Evolutionary conservation across 2,888 invertebrate genomes (phyloP).

Genomic region (Stramonita haemastoma): DNA sequence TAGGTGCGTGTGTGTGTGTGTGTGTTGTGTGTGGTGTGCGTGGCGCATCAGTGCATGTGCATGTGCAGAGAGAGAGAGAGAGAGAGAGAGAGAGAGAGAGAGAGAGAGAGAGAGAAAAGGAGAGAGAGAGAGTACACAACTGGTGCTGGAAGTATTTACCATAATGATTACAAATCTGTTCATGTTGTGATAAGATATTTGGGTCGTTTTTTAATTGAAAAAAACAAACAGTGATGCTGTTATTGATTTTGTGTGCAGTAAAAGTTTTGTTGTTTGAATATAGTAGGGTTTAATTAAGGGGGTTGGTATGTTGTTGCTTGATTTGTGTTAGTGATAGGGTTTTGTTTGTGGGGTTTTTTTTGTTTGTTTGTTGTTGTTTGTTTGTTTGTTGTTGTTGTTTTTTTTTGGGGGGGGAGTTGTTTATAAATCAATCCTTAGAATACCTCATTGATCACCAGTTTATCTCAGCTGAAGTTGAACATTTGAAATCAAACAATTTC

Average conservation of each 20-base stretch:
- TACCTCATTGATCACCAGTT: no score
- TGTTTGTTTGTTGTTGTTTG: neutral
- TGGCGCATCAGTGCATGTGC: no score
- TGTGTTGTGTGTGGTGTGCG: no score
- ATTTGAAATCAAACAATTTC: no score
- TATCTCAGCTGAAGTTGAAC: no score
- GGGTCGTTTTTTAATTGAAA: neutral
- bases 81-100: slow-evolving; percentile 10
- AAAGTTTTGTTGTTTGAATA: neutral
- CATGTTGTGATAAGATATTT: neutral
- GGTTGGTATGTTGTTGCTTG: neutral
- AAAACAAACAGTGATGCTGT: neutral
- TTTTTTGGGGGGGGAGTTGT: no score
- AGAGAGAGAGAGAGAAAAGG: no score
- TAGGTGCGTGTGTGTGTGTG: neutral
- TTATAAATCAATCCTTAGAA: no score
- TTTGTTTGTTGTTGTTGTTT: no score
- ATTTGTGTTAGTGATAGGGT: no score
- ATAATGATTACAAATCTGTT: neutral
- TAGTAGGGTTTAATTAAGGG: neutral
- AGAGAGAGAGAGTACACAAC: neutral
- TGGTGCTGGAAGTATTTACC: neutral
- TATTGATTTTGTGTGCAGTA: neutral
- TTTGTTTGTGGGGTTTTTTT: no score
- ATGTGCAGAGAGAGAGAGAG: neutral